Evolutionary conservation across 2,797 vertebrate species (phyloP), one percentile per base, ranked within the genome.

Genomic region (Buceros bicornis): DNA sequence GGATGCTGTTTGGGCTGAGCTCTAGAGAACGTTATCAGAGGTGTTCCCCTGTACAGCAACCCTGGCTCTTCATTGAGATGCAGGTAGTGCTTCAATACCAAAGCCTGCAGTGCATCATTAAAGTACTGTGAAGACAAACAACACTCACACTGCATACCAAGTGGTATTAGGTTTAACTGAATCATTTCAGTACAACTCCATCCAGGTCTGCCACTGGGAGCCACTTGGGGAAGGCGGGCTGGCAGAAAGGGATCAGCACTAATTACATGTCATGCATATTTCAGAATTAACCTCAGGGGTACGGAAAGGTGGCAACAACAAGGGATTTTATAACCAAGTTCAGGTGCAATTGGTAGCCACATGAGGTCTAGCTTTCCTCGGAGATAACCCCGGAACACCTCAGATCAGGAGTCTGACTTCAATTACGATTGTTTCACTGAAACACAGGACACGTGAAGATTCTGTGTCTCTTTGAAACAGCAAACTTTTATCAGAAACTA

Each of bases 141-240:
- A 64, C 92, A 82, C 96, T 84, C n/a, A 15, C 1, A 57, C 90
- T 91, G 97, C 97, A 98, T 98, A 98, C 97, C 97, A 98, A 98
- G 97, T 84, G 96, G 95, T 43, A 19, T 54, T 86, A 65, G 97
- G 43, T 95, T 97, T 96, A 97, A 98, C 94, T 26, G 96, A 95
- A 96, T 96, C 96, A 95, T 96, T 97, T 98, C 83, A 89, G 95
- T 87, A 94, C 65, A 91, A 97, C 93, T 73, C 82, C 83, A 97
- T 82, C 95, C 93, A n/a, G 42, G 66, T 80, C 95, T 69, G 82
- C 82, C 90, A 82, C 93, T 19, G 85, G 8, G 66, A 97, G 93
- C 96, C 94, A 73, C 96, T 95, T 29, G 76, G 87, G 92, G 42
- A 83, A 92, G 97, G 95, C 37, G 76, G 19, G 82, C 92, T 29